Evolutionary conservation across 2,888 invertebrate species (phyloP).

Genomic region (Lepidochrysops patricia): DNA sequence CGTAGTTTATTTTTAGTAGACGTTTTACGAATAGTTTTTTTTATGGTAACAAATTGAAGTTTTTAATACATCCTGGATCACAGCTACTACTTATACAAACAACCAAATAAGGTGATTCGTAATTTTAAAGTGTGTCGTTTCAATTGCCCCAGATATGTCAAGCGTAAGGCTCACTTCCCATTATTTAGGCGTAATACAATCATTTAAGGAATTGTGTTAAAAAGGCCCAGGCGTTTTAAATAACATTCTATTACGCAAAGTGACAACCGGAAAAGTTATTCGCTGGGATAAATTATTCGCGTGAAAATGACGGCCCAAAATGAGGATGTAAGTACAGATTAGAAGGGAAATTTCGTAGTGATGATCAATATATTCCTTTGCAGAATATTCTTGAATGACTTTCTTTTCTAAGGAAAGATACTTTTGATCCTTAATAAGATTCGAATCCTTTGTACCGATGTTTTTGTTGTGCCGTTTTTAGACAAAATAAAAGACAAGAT

Average conservation of each 20-base stretch:
- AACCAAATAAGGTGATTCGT: not conserved
- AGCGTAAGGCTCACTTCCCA: not conserved
- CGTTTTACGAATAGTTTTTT: too few species aligned
- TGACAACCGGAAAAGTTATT: conserved; percentile 11
- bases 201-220: not conserved
- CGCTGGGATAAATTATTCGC: conserved; percentile 1
- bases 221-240: not conserved
- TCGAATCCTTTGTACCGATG: not conserved
- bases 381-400: not conserved
- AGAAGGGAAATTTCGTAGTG: conserved; percentile 2
- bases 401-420: not conserved
- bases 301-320: conserved; percentile 4
- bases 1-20: too few species aligned
- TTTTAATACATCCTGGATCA: not conserved
- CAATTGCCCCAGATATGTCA: not conserved
- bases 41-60: too few species aligned
- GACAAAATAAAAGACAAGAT: not conserved
- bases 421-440: not conserved
- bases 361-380: conserved; percentile 9
- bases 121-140: not conserved
- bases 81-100: not conserved
- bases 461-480: not conserved
- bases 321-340: conserved; percentile 10
- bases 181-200: not conserved
- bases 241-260: not conserved